Conservation (phyloP, 2,797 vertebrate species). For the Sarcophilus harrisii region DNA sequence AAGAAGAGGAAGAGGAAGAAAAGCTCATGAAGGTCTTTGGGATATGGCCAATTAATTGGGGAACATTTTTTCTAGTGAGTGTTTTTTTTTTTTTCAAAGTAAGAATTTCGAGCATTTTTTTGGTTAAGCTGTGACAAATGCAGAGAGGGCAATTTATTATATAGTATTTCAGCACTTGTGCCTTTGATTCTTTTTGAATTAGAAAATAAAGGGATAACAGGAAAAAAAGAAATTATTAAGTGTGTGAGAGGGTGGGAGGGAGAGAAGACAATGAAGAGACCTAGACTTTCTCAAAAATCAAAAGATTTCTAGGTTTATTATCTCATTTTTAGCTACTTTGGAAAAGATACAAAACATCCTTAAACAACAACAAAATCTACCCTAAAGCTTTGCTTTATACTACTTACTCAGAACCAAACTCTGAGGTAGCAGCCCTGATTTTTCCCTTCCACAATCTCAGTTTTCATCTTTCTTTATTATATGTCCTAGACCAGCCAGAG, state of each 20-base stretch:
- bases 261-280: not conserved
- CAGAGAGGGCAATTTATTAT: not conserved
- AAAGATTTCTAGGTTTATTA: slow-evolving; percentile 1
- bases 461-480: slow-evolving; percentile 31
- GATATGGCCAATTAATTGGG: not conserved
- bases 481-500: not conserved
- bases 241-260: not conserved
- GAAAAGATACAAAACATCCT: slow-evolving; percentile 45
- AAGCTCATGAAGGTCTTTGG: not conserved
- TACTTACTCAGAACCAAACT: slow-evolving; percentile 44
- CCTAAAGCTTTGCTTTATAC: not conserved
- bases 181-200: slow-evolving; percentile 10
- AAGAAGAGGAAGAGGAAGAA: not conserved
- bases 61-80: not conserved
- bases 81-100: not conserved
- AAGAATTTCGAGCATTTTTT: slow-evolving; percentile 26
- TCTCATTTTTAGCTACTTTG: slow-evolving; percentile 4
- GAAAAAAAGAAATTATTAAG: not conserved
- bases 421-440: slow-evolving; percentile 1
- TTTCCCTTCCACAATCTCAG: slow-evolving; percentile 26
- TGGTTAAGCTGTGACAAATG: slow-evolving; percentile 13
- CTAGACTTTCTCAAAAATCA: slow-evolving; percentile 40
- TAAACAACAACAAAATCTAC: not conserved
- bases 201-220: not conserved
- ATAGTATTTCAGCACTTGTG: not conserved